Evolutionary conservation across 2,888 invertebrate species (phyloP).

Genomic region (Microlaimidae sp.): DNA sequence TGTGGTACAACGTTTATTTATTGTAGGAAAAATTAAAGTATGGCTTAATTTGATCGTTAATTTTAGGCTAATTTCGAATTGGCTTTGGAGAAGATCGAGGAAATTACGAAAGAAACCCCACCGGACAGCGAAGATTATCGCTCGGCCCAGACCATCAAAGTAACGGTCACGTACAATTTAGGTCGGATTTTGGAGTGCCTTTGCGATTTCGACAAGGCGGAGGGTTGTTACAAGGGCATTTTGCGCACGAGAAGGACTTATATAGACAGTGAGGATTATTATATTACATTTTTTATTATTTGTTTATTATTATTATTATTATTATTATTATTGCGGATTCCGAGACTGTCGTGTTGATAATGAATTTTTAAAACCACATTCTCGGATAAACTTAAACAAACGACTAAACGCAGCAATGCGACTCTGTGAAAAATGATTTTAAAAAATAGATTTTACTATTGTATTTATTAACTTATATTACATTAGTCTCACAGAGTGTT

Average conservation of each 20-base stretch:
- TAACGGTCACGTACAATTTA: conserved; percentile 87
- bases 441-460: no score
- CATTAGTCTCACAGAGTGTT: no score
- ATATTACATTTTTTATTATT: no score
- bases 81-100: conserved; percentile 1
- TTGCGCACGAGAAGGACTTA: conserved; percentile 93
- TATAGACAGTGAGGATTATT: conserved; percentile 55
- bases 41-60: neutral
- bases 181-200: conserved; percentile 81
- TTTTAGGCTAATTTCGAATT: neutral
- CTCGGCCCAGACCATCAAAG: conserved; percentile 35
- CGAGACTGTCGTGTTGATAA: no score
- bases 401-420: neutral
- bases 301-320: no score
- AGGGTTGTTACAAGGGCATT: conserved; percentile 87
- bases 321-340: no score
- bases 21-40: neutral
- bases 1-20: no score
- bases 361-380: no score
- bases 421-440: no score
- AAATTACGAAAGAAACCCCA: neutral
- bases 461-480: no score
- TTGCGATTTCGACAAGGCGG: conserved; percentile 78
- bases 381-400: no score
- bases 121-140: conserved; percentile 11